phyloP scores from a whole-genome alignment of 2,888 invertebrate genomes.

The Rotaria macrura region DNA sequence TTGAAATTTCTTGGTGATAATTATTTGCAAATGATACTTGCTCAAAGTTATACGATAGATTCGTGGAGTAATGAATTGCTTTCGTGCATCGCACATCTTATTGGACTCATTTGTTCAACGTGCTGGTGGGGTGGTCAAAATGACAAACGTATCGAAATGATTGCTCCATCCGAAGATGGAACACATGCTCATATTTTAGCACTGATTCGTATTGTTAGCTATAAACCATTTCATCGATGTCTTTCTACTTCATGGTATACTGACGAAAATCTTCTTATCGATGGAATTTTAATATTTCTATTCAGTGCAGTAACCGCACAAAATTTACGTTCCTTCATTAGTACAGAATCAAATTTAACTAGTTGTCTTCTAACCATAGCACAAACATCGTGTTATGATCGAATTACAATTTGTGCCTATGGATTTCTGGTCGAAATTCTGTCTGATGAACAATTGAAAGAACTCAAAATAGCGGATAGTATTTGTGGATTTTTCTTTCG shows the following conservation, averaged over 20 bases:
- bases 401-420: too few relatives aligned
- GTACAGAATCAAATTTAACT: too few relatives aligned
- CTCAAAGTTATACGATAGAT: background rate
- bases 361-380: too few relatives aligned
- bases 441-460: too few relatives aligned
- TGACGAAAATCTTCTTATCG: background rate
- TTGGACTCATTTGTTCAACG: background rate
- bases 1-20: background rate
- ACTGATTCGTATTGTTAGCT: background rate
- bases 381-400: too few relatives aligned
- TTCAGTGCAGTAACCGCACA: too few relatives aligned
- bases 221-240: background rate
- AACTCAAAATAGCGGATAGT: too few relatives aligned
- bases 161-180: background rate
- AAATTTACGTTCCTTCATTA: background rate
- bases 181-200: background rate
- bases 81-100: background rate
- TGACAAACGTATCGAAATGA: background rate
- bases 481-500: too few relatives aligned
- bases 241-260: background rate
- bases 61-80: background rate
- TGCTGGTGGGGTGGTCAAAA: background rate
- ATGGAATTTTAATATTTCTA: background rate
- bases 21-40: background rate
- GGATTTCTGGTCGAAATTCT: too few relatives aligned